Percentiles rank a stretch among this genome's conserved stretches.
Evolutionary conservation across 2,797 vertebrate genomes (phyloP).

Genomic region (Salmo trutta): DNA sequence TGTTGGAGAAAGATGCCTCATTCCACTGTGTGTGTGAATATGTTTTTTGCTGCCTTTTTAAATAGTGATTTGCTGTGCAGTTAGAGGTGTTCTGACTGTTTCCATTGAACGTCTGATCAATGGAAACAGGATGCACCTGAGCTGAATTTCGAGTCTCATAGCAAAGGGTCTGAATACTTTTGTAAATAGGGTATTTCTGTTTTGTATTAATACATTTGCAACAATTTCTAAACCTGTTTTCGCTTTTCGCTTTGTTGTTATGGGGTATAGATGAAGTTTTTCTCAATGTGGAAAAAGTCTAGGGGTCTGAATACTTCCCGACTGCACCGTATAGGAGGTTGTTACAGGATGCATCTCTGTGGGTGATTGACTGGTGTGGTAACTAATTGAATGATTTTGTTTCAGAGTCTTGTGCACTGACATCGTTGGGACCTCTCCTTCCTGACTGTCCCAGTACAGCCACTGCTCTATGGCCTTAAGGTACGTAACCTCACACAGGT

Average conservation of each 20-base stretch:
- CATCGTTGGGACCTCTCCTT: conserved; percentile 42
- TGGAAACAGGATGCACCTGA: no score
- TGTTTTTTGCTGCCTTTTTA: background rate
- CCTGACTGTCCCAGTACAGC: conserved; percentile 37
- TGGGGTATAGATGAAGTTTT: no score
- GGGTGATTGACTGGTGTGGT: background rate
- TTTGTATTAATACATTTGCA: no score
- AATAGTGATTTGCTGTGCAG: background rate
- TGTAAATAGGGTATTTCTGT: no score
- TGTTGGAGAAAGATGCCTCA: conserved; percentile 20
- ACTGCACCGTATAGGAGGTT: background rate
- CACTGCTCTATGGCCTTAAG: conserved; percentile 75
- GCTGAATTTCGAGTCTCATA: no score
- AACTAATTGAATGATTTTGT: conserved; percentile 14
- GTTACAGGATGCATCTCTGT: background rate
- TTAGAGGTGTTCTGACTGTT: background rate
- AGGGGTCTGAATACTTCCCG: no score
- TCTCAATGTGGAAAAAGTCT: no score
- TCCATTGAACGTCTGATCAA: conserved; percentile 23
- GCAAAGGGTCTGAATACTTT: no score
- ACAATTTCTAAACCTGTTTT: conserved; percentile 50
- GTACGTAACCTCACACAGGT: conserved; percentile 56
- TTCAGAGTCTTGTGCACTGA: conserved; percentile 60
- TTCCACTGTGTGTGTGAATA: conserved; percentile 16
- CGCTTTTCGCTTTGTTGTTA: conserved; percentile 40